Evolutionary conservation across 2,888 invertebrate genomes (phyloP), one percentile per base, ranked within the genome.

Genomic region (Drosophila colorata): DNA sequence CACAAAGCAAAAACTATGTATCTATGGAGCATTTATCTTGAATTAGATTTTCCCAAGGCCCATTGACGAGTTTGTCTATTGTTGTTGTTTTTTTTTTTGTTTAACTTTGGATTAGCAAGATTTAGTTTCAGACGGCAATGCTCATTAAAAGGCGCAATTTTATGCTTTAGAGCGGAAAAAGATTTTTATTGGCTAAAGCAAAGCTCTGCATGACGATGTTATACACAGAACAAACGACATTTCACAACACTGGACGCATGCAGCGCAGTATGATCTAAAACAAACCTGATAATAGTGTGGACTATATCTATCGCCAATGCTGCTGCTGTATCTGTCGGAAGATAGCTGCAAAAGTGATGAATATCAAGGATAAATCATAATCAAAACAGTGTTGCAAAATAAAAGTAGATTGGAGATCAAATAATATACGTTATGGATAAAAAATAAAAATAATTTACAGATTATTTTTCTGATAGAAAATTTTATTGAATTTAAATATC

Each of bases 241-340:
- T 58, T 35, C 13, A 55, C 49, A 71, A 55, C 46, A 56, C 59
- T 51, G 58, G 38, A 40, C 58, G 33, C 68, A 59, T 58, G 66
- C 68, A 51, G 56, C 49, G 48, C 16, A 43, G 43, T 28, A 9
- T 8, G 67, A 41, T 48, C 33, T 40, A 43, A 35, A 44, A 84
- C 89, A 84, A 90, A 90, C 90, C 90, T 90, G 84, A 85, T 89
- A 88, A 69, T 90, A 90, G 68, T 82, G 75, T 13, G 89, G 80
- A 78, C 85, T 90, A 81, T 90, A 90, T 84, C 89, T 89, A 71
- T 90, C 90, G 60, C 90, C 90, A 70, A 90, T 90, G 67, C 76
- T 87, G 89, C 80, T 90, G 78, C 73, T 88, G 77, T 90, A 90
- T 78, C 87, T 88, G 81, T 88, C 90, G 63, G 68, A 79, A 60